Evolutionary conservation across 2,888 invertebrate species (phyloP), one percentile per base, ranked within the genome.

Genomic region (Noctua janthina): DNA sequence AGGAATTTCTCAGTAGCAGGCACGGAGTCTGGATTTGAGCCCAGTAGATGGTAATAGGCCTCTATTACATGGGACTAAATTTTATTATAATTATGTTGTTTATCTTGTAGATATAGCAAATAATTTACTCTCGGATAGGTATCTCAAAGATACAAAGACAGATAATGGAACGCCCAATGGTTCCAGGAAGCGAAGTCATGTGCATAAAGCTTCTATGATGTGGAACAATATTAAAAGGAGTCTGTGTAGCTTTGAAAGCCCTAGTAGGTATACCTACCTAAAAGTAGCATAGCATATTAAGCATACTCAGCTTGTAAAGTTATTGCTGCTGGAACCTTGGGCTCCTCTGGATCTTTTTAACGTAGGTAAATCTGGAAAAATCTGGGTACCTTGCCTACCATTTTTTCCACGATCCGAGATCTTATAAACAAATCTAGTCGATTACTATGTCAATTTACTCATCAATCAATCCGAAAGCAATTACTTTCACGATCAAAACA

Each of bases 401-500:
- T 59, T 35, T 35, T 62, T 64, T 20, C 8, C 8, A 29, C 29
- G 29, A 29, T 29, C 29, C 29, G 29, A 29, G 29, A 29, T 29
- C 29, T 3, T 8, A 7, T 29, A 35, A 35, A 64, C 17, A 64
- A 64, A 35, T 62, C 35, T 1, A 17, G 10, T 64, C 20, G 2
- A 66, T 35, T 17, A 29, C 17, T 10, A 66, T 2, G 20, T 39
- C 3, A 5, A 46, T 43, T n/a, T 8, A 56, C 17, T 56, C 51
- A 43, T 51, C 20, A 23, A 29, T 43, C 0, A 62, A 72, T 49
- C 46, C 51, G 13, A 66, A 49, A n/a, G 49, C 56, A 69, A 75
- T 77, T 35, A 76, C 67, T 54, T n/a, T 43, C 13, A 73, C 73
- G 81, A 80, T 82, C 83, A 80, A 85, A 84, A 80, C 89, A 88